A percentile compares a stretch with the other conserved stretches of the same genome.
Evolutionary conservation across 2,888 invertebrate species (phyloP).

Genomic region (Isotomurus palustris): DNA sequence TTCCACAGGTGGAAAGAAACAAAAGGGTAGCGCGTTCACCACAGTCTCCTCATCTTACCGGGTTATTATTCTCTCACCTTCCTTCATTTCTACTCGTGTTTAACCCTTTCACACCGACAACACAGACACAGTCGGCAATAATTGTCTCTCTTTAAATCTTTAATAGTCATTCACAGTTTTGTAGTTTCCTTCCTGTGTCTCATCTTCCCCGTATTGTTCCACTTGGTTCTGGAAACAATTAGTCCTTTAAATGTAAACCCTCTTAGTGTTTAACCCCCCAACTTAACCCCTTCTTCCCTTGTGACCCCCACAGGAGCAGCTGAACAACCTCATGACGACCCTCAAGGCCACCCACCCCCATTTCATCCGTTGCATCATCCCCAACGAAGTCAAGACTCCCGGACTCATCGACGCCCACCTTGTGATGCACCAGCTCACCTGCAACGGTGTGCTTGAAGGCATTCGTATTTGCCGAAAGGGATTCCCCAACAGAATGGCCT

Average conservation of each 20-base stretch:
- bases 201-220: too few relatives aligned
- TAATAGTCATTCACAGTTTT: too few relatives aligned
- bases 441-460: slow-evolving; percentile 99
- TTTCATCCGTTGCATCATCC: slow-evolving; percentile 99
- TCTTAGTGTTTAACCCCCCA: too few relatives aligned
- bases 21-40: slow-evolving; percentile 54
- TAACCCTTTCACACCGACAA: slow-evolving; percentile 28
- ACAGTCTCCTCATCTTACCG: slow-evolving; percentile 54
- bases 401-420: slow-evolving; percentile 96
- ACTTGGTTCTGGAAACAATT: too few relatives aligned
- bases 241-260: too few relatives aligned
- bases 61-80: slow-evolving; percentile 50
- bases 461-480: slow-evolving; percentile 99
- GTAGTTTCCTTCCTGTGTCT: too few relatives aligned
- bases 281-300: not conserved
- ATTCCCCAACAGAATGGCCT: slow-evolving; percentile 99
- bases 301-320: slow-evolving; percentile 66
- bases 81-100: too few relatives aligned
- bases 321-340: slow-evolving; percentile 97
- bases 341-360: slow-evolving; percentile 95
- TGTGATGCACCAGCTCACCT: slow-evolving; percentile 99
- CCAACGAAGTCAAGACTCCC: slow-evolving; percentile 93
- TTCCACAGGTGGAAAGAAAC: slow-evolving; percentile 51
- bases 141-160: not conserved
- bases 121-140: slow-evolving; percentile 51